Percentiles rank a stretch among this genome's conserved stretches.
Conservation (phyloP, 2,797 vertebrate genomes). For the Dendrocincla tyrannina region DNA sequence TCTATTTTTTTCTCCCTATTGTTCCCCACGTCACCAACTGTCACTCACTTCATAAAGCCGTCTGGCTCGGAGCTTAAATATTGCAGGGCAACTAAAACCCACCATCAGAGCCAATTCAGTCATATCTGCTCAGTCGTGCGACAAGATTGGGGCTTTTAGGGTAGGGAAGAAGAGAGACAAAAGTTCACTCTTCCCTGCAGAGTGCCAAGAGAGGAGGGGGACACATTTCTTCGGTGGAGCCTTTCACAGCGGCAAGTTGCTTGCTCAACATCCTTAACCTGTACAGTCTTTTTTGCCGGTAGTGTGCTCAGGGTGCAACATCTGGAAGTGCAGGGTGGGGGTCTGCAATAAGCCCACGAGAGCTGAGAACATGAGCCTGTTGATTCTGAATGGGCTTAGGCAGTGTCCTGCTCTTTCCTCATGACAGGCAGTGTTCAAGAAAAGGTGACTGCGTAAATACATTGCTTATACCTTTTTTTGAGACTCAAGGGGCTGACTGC, state of each 20-base stretch:
- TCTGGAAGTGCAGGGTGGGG: not conserved
- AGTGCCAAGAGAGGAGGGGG: slow-evolving; percentile 84
- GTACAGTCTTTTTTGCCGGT: not conserved
- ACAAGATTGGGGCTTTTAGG: slow-evolving; percentile 91
- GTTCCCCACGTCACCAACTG: slow-evolving; percentile 87
- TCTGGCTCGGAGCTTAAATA: slow-evolving; percentile 96
- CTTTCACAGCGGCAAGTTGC: slow-evolving; percentile 89
- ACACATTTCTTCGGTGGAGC: slow-evolving; percentile 83
- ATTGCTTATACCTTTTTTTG: not conserved
- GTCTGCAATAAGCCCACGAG: not conserved
- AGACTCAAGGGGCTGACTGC: not conserved
- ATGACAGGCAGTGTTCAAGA: not conserved
- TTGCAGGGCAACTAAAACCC: slow-evolving; percentile 93
- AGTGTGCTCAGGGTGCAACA: not conserved
- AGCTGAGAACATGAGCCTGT: not conserved
- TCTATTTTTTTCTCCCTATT: slow-evolving; percentile 84
- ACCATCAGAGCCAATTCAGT: slow-evolving; percentile 95
- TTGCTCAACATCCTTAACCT: slow-evolving; percentile 76
- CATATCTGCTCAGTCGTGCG: slow-evolving; percentile 97
- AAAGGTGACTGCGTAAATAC: not conserved
- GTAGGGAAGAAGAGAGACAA: slow-evolving; percentile 85
- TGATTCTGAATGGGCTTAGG: not conserved
- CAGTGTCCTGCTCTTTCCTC: not conserved
- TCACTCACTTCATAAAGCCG: slow-evolving; percentile 93
- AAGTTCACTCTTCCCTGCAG: slow-evolving; percentile 87